A percentile compares a stretch with the other conserved stretches of the same genome.
Evolutionary conservation across 2,888 invertebrate species (phyloP).

Genomic region (Acleris literana): DNA sequence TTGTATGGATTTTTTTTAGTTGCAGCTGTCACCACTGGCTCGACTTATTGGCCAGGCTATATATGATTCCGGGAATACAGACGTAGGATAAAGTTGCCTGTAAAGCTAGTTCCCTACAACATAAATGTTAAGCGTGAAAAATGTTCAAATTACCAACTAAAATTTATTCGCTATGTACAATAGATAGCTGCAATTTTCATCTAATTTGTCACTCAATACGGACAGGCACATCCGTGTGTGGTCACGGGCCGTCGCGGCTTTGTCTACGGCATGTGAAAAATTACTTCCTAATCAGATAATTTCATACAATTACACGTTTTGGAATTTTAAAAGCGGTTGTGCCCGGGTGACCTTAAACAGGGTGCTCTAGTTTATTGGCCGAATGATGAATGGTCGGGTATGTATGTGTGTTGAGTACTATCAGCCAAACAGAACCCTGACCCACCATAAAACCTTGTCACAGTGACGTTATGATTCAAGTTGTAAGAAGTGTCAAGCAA

Average conservation of each 20-base stretch:
- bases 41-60: too few species aligned
- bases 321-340: constrained; percentile 39
- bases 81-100: too few species aligned
- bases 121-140: neutral
- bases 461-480: too few species aligned
- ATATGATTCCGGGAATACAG: too few species aligned
- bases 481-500: too few species aligned
- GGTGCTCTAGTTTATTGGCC: constrained; percentile 25
- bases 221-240: constrained; percentile 40
- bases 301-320: constrained; percentile 42
- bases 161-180: neutral
- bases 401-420: neutral
- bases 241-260: constrained; percentile 53
- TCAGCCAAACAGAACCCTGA: too few species aligned
- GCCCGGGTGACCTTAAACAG: constrained; percentile 40
- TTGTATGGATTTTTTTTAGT: too few species aligned
- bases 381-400: neutral
- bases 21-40: too few species aligned
- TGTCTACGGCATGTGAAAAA: constrained; percentile 58
- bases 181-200: constrained; percentile 16
- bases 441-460: too few species aligned
- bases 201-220: constrained; percentile 29
- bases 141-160: constrained; percentile 1
- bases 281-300: constrained; percentile 74
- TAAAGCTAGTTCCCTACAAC: too few species aligned